Evolutionary conservation across 35 echinoderm and acorn worm species (phyloP).

Genomic region (Chiridota heheva): DNA sequence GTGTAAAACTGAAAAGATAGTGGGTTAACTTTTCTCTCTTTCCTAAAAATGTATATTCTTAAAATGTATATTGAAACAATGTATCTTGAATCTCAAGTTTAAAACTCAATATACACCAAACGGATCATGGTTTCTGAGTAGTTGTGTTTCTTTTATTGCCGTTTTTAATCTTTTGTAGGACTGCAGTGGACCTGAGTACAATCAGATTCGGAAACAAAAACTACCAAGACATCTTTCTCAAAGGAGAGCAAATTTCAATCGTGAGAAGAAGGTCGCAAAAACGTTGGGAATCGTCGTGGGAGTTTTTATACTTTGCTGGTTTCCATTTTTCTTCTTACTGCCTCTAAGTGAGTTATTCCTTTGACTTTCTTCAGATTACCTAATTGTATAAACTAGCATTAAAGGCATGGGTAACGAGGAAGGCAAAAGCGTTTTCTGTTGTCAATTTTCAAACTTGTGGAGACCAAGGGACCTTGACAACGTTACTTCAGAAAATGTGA

Average conservation of each 20-base stretch:
- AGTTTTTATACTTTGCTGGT: conserved; percentile 95
- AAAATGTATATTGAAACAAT: no score
- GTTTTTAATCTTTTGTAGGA: no score
- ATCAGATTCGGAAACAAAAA: no score
- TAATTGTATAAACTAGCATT: neutral
- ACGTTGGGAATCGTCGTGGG: conserved; percentile 92
- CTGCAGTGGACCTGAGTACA: no score
- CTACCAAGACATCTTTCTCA: conserved; percentile 17
- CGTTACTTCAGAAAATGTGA: neutral
- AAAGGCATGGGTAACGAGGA: neutral
- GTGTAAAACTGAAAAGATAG: no score
- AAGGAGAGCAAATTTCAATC: conserved; percentile 72
- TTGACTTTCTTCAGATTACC: neutral
- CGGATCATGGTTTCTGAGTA: no score
- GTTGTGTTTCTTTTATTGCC: no score
- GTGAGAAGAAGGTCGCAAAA: conserved; percentile 96
- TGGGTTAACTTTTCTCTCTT: no score
- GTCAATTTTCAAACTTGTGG: no score
- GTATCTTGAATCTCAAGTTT: no score
- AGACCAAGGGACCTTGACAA: neutral
- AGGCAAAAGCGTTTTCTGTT: neutral
- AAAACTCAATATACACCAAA: no score
- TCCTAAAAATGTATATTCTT: no score
- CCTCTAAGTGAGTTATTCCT: conserved; percentile 72
- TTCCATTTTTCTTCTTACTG: conserved; percentile 91